Evolutionary conservation across 2,113 vertebrate genomes (phyloP).

Genomic region (Galemys pyrenaicus): DNA sequence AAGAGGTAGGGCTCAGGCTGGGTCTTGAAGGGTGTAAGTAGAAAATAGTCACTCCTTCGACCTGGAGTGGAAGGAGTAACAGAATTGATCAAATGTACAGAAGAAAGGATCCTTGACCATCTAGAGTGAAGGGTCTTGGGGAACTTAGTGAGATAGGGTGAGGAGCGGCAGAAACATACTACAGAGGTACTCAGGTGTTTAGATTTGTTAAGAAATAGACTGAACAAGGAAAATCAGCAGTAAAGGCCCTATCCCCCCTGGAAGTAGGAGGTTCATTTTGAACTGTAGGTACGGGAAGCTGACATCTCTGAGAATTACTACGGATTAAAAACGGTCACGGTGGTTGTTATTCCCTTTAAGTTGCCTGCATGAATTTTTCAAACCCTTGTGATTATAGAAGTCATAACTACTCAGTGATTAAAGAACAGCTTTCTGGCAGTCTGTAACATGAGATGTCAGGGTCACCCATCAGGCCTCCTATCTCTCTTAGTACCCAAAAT

Average conservation of each 20-base stretch:
- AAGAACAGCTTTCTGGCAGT: not conserved
- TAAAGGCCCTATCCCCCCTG: not conserved
- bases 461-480: not conserved
- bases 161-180: not conserved
- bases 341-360: not conserved
- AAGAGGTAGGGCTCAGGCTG: not conserved
- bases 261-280: not conserved
- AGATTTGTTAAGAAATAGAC: not conserved
- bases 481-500: not conserved
- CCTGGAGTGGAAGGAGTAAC: not conserved
- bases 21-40: not conserved
- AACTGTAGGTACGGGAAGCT: not conserved
- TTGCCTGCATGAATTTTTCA: not conserved
- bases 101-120: not conserved
- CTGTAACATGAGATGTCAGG: not conserved
- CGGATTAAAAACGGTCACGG: not conserved
- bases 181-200: not conserved
- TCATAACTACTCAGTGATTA: not conserved
- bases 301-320: not conserved
- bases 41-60: too few relatives aligned
- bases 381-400: not conserved
- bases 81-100: not conserved
- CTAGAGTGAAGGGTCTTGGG: not conserved
- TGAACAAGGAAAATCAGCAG: not conserved
- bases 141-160: not conserved